phyloP scores from a whole-genome alignment of 2,888 invertebrate species.

The Serrognathus titanus region DNA sequence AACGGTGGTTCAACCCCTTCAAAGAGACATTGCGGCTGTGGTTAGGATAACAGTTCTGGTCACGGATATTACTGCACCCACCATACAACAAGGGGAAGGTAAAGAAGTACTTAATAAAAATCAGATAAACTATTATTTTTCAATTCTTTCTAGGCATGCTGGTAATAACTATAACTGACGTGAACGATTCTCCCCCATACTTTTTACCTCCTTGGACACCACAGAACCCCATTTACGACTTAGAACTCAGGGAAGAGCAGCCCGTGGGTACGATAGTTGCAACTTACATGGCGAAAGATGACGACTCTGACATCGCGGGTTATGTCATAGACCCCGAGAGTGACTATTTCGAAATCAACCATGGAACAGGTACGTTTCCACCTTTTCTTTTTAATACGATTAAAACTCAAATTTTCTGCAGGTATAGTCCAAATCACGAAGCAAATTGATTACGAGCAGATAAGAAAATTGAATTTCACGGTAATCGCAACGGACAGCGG shows the following conservation, averaged over 20 bases:
- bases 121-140: no score
- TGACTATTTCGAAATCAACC: constrained; percentile 77
- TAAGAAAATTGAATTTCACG: constrained; percentile 72
- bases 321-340: constrained; percentile 68
- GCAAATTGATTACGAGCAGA: constrained; percentile 79
- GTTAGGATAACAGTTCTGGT: constrained; percentile 77
- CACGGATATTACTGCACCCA: constrained; percentile 76
- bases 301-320: constrained; percentile 77
- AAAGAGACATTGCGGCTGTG: constrained; percentile 68
- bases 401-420: constrained; percentile 35
- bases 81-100: constrained; percentile 75
- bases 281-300: constrained; percentile 75
- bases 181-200: constrained; percentile 67
- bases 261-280: constrained; percentile 74
- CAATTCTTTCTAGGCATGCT: constrained; percentile 62
- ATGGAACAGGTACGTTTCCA: constrained; percentile 64
- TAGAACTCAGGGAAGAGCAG: constrained; percentile 77
- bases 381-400: neutral
- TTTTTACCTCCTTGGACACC: constrained; percentile 71
- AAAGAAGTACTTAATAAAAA: no score
- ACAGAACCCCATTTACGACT: constrained; percentile 59
- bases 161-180: constrained; percentile 67
- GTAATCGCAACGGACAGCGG: constrained; percentile 84
- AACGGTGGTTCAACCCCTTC: constrained; percentile 59
- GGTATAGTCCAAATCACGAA: constrained; percentile 74